phyloP scores from a whole-genome alignment of 2,797 vertebrate species.

The Catostomus latipinnis region DNA sequence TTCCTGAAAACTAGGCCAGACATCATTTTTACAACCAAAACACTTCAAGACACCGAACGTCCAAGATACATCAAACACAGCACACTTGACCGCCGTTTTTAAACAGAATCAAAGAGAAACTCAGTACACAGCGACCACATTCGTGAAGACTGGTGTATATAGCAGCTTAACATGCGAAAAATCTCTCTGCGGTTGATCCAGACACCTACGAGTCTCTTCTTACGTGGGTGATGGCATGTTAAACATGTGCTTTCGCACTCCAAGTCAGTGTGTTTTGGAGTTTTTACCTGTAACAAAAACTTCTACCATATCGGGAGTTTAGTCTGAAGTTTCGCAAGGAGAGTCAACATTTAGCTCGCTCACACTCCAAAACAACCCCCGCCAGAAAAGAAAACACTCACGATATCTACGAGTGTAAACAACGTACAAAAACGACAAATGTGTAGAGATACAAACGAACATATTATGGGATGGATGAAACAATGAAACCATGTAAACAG shows the following conservation, averaged over 20 bases:
- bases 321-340: constrained; percentile 1
- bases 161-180: neutral
- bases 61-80: neutral
- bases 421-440: constrained; percentile 71
- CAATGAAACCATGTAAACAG: constrained; percentile 33
- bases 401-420: constrained; percentile 70
- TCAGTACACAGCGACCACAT: neutral
- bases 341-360: constrained; percentile 46
- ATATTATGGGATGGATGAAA: constrained; percentile 45
- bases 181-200: neutral
- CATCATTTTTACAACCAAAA: no score
- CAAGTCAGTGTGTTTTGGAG: neutral
- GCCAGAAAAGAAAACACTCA: constrained; percentile 71
- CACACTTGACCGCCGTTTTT: no score
- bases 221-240: neutral
- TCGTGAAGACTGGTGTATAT: neutral
- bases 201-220: neutral
- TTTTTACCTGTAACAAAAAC: constrained; percentile 34
- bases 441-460: constrained; percentile 70
- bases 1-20: constrained; percentile 79
- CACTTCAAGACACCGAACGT: no score
- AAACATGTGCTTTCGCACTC: no score
- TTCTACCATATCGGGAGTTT: constrained; percentile 18
- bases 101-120: neutral
- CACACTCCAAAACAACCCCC: constrained; percentile 46